A percentile compares a stretch with the other conserved stretches of the same genome.
phyloP scores from a whole-genome alignment of 2,888 invertebrate species.

The Podotricha telesiphe region DNA sequence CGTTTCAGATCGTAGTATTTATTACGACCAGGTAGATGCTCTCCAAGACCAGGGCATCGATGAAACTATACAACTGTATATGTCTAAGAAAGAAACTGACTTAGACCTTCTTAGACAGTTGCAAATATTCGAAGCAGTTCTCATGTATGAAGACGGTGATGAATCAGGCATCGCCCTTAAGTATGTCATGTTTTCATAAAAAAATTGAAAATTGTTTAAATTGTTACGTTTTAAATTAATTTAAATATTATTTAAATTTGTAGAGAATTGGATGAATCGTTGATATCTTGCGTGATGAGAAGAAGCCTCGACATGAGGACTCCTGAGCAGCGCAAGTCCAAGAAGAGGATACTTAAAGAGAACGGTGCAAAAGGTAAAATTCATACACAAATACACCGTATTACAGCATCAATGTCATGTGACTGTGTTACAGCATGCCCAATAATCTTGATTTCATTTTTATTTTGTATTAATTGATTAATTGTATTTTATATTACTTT shows the following conservation, averaged over 20 bases:
- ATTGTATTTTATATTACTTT: constrained; percentile 16
- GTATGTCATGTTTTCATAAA: constrained; percentile 63
- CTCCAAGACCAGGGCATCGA: constrained; percentile 97
- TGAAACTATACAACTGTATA: constrained; percentile 92
- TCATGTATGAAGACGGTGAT: constrained; percentile 93
- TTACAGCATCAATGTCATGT: constrained; percentile 11
- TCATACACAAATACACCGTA: background rate
- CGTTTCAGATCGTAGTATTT: constrained; percentile 96
- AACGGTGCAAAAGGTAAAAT: constrained; percentile 90
- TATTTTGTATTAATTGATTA: constrained; percentile 20
- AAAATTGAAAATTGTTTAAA: no score
- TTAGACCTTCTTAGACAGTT: constrained; percentile 96
- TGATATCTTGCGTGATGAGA: constrained; percentile 88
- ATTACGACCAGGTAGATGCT: constrained; percentile 98
- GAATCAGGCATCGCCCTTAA: constrained; percentile 84
- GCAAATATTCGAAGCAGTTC: constrained; percentile 96
- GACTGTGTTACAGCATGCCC: constrained; percentile 32
- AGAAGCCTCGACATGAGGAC: constrained; percentile 71
- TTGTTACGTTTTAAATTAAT: no score
- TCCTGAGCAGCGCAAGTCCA: constrained; percentile 90
- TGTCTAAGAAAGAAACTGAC: constrained; percentile 96
- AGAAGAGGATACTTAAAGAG: constrained; percentile 83
- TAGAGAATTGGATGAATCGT: constrained; percentile 86
- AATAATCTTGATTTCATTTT: constrained; percentile 30
- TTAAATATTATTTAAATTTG: constrained; percentile 45